phyloP scores from a whole-genome alignment of 2,113 vertebrate species.

The pig (Sus scrofa) region T2T-Sscrofa CM000814.6:89281001-89281500 shows the following conservation, averaged over 20 bases:
- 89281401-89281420: neutral
- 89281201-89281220: neutral
- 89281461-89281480: neutral
- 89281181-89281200: neutral
- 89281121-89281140: neutral
- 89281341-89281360: neutral
- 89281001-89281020: no score
- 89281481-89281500: neutral
- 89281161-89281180: slow-evolving; percentile 36
- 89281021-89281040: no score
- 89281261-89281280: neutral
- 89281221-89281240: neutral
- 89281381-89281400: slow-evolving; percentile 22
- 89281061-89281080: no score
- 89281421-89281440: neutral
- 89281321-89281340: neutral
- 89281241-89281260: neutral
- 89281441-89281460: neutral
- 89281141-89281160: neutral
- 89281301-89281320: neutral
- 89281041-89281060: no score
- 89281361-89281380: neutral
- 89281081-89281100: no score
- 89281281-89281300: neutral
- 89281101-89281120: neutral